phyloP scores from a whole-genome alignment of 2,113 vertebrate species.

The Thamnaconus septentrionalis region DNA sequence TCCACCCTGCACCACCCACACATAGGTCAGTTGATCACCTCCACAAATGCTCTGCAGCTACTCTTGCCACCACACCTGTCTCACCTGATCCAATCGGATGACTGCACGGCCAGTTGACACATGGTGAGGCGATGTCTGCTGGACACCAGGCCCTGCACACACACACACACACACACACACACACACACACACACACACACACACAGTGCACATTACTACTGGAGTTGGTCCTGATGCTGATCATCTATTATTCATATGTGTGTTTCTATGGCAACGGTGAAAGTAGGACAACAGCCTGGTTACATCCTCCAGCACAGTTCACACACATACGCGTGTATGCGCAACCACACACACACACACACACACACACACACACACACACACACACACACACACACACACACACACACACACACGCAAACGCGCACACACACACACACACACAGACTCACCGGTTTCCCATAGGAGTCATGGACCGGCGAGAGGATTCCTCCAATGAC shows the following conservation, averaged over 20 bases:
- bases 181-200: slow-evolving; percentile 11
- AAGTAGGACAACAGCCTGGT: slow-evolving; percentile 61
- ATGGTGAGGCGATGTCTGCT: slow-evolving; percentile 96
- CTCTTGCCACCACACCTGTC: neutral
- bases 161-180: slow-evolving; percentile 12
- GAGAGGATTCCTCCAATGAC: slow-evolving; percentile 98
- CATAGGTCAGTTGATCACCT: neutral
- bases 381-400: too few relatives aligned
- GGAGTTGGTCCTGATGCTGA: neutral
- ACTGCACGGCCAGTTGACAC: slow-evolving; percentile 96
- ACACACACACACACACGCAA: too few relatives aligned
- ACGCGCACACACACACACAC: too few relatives aligned
- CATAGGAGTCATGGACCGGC: slow-evolving; percentile 95
- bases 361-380: too few relatives aligned
- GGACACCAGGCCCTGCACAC: slow-evolving; percentile 87
- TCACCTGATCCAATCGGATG: slow-evolving; percentile 98
- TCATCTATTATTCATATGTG: slow-evolving; percentile 55
- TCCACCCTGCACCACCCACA: slow-evolving; percentile 82
- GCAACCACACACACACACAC: too few relatives aligned
- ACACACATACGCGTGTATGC: neutral
- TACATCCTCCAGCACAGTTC: slow-evolving; percentile 10
- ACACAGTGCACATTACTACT: neutral
- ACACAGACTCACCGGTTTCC: slow-evolving; percentile 84
- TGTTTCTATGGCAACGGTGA: slow-evolving; percentile 21
- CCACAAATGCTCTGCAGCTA: neutral